A percentile compares a stretch with the other conserved stretches of the same genome.
Evolutionary conservation across 2,113 vertebrate genomes (phyloP).

Genomic region (Zosterops hypoxanthus): DNA sequence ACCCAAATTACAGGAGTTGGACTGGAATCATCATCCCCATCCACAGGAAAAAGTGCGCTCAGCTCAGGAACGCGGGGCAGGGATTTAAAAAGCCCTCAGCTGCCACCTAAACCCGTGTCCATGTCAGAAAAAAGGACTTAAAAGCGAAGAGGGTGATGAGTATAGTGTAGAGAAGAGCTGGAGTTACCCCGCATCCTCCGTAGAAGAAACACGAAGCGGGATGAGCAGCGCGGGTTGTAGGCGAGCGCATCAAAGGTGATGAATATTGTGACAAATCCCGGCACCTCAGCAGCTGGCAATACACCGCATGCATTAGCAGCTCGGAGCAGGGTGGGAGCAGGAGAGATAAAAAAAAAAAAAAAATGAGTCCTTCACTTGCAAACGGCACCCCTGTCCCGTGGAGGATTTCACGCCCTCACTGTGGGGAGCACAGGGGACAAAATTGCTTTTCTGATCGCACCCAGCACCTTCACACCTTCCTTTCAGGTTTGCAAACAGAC

Average conservation of each 20-base stretch:
- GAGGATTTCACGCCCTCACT: neutral
- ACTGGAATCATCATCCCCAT: neutral
- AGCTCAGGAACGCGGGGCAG: rapidly evolving
- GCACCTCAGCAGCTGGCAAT: neutral
- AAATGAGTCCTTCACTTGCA: neutral
- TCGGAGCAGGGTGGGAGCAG: neutral
- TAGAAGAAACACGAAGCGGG: neutral
- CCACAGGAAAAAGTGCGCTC: neutral
- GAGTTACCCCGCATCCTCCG: neutral
- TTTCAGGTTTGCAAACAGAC: conserved; percentile 39
- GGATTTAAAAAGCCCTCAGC: neutral
- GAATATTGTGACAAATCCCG: neutral
- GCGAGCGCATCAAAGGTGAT: neutral
- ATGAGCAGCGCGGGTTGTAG: neutral
- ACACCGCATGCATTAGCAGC: neutral
- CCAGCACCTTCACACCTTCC: neutral
- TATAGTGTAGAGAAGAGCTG: neutral
- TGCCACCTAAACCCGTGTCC: neutral
- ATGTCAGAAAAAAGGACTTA: neutral
- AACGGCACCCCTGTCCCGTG: neutral
- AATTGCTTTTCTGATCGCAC: neutral
- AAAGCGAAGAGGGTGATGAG: neutral
- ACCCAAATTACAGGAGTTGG: neutral
- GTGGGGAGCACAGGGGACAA: neutral
- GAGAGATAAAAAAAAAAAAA: neutral